Base-by-base conservation (phyloP, 2,888 invertebrate species). In the Exocentrus adspersus region DNA sequence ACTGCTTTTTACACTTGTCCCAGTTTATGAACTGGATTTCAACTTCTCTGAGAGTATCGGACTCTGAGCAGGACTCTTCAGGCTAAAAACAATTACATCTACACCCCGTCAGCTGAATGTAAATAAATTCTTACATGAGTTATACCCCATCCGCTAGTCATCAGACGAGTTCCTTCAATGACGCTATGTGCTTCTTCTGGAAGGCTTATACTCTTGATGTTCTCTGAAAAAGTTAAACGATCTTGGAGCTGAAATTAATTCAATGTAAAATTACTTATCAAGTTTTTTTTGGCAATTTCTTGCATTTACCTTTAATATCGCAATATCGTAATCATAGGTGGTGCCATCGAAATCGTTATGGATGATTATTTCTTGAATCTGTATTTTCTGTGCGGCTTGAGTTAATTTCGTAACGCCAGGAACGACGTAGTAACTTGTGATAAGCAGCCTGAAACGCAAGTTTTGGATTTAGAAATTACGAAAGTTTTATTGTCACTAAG, bases 91-190 rank as follows among this genome's bases (percentile, higher is more conserved):
- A n/a, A n/a, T n/a, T n/a, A n/a, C n/a, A n/a, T n/a, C n/a, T n/a
- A n/a, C n/a, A n/a, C n/a, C n/a, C n/a, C n/a, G n/a, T n/a, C n/a
- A n/a, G n/a, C n/a, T n/a, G n/a, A n/a, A n/a, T n/a, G n/a, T n/a
- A n/a, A 24, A 32, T 5, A 45, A 6, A 48, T 9, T 16, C 51
- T 51, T 51, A 72, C 69, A 28, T 59, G 9, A 48, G 69, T 69
- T 10, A 62, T 51, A 7, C 76, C 76, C 72, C 75, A 76, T 12
- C 76, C 76, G 14, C 68, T 70, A 14, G 70, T 70, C 10, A 50
- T 48, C 6, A 70, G 74, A 19, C 41, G 20, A 5, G 65, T 60
- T 19, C 68, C 73, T 14, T 64, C 64, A 4, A 61, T 14, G 21
- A 67, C 30, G 12, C 56, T 57, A 24, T 45, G 60, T 24, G 52